Evolutionary conservation across 53 echinoderm and acorn worm genomes (phyloP), one percentile per base, ranked within the genome.

Genomic region (Mesocentrotus franciscanus): DNA sequence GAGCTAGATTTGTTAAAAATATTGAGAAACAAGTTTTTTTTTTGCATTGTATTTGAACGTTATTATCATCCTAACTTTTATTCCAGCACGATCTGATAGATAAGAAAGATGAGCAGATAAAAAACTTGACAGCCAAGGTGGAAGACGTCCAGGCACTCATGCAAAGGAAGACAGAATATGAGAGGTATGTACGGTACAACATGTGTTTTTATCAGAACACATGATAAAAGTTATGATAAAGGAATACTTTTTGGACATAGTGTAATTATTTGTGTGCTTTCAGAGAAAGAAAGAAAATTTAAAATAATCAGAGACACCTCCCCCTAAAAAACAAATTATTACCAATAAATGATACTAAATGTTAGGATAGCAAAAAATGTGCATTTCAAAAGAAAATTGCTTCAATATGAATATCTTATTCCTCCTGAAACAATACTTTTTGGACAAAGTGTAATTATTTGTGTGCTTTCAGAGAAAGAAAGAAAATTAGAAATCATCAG

Each of bases 101-200:
- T 14, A 96, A 96, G 14, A 96, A 95, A 66, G 97, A 98, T 27
- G 99, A 99, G 68, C 96, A 81, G 95, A 97, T 99, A 56, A 97
- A 96, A 61, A 96, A 92, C 55, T 93, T 97, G 62, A 94, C 96
- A 61, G 97, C 96, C 75, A 98, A 97, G 84, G 96, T 98, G 5
- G 99, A 99, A 93, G 98, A 98, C 66, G 90, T 98, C 26, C 95
- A 95, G 35, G 99, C 97, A 30, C 92, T 98, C 90, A 94, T 99
- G 94, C 96, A 61, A 5, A 95, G 90, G 62, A 98, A 98, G 90
- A 96, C 96, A 30, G 96, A 96, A 39, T 98, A 97, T 85, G 97
- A 99, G 85, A 98, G 97, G 99, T 98, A 95, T 93, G 96, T 29
- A 35, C 71, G 13, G 78, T 18, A 12, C 11, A 78, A 78, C 8